These are phyloP conservation scores for Tanypteryx hageni DNA, from an alignment of 2,888 invertebrate genomes.

Conservation along the genomic window DNA sequence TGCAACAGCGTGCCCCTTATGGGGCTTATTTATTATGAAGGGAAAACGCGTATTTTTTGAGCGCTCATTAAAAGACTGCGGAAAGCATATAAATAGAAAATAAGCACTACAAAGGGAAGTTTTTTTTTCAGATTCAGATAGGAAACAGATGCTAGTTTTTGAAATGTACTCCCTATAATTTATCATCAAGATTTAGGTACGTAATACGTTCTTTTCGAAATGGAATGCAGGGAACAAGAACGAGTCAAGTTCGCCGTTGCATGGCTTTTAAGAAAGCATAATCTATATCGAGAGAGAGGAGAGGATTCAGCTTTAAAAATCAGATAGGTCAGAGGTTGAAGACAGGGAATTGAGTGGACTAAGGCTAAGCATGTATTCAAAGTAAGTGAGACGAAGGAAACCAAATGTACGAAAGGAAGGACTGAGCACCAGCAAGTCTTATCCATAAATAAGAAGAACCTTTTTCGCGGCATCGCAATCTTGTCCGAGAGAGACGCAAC, in stretches of 20 bases:
- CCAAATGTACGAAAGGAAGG: not conserved
- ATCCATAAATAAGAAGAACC: not conserved
- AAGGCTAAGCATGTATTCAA: not conserved
- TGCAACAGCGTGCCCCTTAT: conserved; percentile 16
- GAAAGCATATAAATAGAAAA: not conserved
- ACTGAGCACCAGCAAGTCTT: not conserved
- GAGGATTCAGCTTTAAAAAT: not conserved
- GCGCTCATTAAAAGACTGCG: not conserved
- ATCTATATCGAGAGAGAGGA: not conserved
- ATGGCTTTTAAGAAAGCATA: too few species aligned
- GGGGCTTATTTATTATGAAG: not conserved
- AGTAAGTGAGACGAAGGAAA: not conserved
- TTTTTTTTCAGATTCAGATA: not conserved
- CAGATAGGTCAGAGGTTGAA: not conserved
- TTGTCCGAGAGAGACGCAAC: not conserved
- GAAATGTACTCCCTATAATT: too few species aligned
- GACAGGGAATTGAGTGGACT: not conserved
- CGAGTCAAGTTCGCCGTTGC: too few species aligned
- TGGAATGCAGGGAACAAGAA: too few species aligned
- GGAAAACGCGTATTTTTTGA: not conserved
- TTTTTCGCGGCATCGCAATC: not conserved
- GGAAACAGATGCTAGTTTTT: too few species aligned
- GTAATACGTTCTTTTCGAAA: too few species aligned
- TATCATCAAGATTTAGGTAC: too few species aligned
- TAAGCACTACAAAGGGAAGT: not conserved